phyloP scores from a whole-genome alignment of 1,140 invertebrate species.

The Drosophila obscura region DNA sequence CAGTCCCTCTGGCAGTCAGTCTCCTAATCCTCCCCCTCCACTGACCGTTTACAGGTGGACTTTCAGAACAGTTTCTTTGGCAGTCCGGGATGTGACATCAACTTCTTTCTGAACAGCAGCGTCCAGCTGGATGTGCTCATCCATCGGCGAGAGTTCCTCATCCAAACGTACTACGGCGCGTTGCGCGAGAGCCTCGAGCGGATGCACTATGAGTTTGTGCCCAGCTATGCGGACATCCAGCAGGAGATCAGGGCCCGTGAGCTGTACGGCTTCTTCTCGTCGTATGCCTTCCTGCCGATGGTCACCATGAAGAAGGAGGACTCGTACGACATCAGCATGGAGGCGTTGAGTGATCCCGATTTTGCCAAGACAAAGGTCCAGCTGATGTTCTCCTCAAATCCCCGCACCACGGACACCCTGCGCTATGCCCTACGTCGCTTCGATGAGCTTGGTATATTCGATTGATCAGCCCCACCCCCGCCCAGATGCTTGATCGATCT shows the following conservation, averaged over 20 bases:
- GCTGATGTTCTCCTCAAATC: constrained; percentile 81
- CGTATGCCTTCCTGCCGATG: constrained; percentile 78
- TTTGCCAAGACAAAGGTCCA: constrained; percentile 79
- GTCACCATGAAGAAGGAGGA: constrained; percentile 81
- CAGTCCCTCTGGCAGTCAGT: no score
- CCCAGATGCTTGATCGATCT: constrained; percentile 16
- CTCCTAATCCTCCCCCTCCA: neutral
- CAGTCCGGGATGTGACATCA: constrained; percentile 80
- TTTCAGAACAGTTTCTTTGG: constrained; percentile 81
- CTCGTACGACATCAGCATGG: constrained; percentile 73
- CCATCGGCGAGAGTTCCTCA: constrained; percentile 70
- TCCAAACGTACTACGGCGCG: constrained; percentile 69
- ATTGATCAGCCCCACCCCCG: constrained; percentile 26
- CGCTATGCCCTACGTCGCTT: constrained; percentile 72
- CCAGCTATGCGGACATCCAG: constrained; percentile 67
- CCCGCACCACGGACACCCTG: constrained; percentile 72
- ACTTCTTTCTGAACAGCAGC: constrained; percentile 82
- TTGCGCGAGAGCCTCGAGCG: constrained; percentile 60
- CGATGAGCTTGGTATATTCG: constrained; percentile 74
- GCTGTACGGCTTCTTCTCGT: constrained; percentile 77
- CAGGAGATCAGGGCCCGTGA: constrained; percentile 66
- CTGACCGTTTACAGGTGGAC: constrained; percentile 55
- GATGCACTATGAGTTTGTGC: constrained; percentile 66
- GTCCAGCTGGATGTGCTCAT: constrained; percentile 76
- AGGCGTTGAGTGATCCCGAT: constrained; percentile 66